phyloP scores from a whole-genome alignment of 2,113 vertebrate genomes.

The Elanus axillaris region DNA sequence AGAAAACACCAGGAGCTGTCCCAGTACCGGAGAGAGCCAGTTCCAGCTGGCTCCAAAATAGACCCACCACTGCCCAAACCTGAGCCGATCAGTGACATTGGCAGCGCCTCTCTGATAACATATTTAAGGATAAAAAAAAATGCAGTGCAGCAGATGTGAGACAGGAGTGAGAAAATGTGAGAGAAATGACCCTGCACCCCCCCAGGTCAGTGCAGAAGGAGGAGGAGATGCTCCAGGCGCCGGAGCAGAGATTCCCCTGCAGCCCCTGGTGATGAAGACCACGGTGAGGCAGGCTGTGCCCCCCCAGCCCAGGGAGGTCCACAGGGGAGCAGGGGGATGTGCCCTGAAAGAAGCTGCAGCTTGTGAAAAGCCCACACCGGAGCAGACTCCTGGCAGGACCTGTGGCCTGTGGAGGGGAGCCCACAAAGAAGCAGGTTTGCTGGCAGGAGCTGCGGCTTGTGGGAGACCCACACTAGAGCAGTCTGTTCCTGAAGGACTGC shows the following conservation, averaged over 20 bases:
- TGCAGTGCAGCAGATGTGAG: no score
- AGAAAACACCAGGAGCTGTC: not conserved
- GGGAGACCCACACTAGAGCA: no score
- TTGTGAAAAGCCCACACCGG: fast-evolving
- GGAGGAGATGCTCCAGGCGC: fast-evolving
- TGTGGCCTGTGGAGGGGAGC: not conserved
- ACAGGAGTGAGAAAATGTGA: not conserved
- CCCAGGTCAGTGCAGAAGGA: not conserved
- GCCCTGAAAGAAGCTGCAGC: not conserved
- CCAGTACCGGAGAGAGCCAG: not conserved
- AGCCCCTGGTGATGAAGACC: not conserved
- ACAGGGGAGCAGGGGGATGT: not conserved
- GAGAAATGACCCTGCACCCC: not conserved
- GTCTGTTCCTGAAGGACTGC: no score
- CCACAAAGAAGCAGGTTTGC: no score
- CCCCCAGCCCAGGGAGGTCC: not conserved
- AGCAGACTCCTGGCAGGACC: not conserved
- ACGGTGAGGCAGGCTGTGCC: not conserved
- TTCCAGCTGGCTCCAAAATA: not conserved
- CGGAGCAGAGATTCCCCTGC: not conserved
- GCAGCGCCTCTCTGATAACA: not conserved
- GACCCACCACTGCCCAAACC: fast-evolving
- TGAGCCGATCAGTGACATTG: not conserved
- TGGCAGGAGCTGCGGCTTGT: no score
- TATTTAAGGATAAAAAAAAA: not conserved